These are phyloP conservation scores for Falco biarmicus DNA, from an alignment of 2,797 vertebrate species.

Conservation along the genomic window DNA sequence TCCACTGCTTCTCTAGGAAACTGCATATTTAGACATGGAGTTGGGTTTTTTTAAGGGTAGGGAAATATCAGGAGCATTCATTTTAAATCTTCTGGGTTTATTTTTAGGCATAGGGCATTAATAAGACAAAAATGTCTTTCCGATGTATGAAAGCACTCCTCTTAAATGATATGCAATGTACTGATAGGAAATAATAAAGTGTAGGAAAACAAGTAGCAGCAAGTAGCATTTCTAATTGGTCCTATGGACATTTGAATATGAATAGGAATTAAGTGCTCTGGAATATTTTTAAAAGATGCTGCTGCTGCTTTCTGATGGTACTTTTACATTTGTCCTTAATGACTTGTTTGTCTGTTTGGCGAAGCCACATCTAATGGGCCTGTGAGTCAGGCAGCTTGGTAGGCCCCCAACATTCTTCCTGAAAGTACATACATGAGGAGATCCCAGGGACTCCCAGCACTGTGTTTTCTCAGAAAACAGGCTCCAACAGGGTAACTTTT, in stretches of 20 bases:
- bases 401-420: neutral
- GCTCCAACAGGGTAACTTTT: neutral
- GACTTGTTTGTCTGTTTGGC: conserved; percentile 18
- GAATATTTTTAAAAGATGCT: conserved; percentile 30
- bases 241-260: neutral
- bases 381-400: neutral
- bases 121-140: neutral
- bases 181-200: neutral
- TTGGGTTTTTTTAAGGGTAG: neutral
- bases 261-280: conserved; percentile 17
- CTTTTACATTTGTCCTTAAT: neutral
- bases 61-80: neutral
- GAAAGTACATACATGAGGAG: neutral
- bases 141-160: conserved; percentile 8
- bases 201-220: conserved; percentile 12
- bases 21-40: rapidly evolving
- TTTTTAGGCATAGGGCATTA: conserved; percentile 31
- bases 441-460: neutral
- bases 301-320: neutral
- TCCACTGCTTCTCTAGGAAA: neutral
- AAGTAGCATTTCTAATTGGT: conserved; percentile 28
- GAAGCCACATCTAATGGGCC: neutral
- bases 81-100: conserved; percentile 9
- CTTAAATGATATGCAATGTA: conserved; percentile 1
- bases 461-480: neutral